Percentiles rank a stretch among this genome's conserved stretches.
phyloP scores from a whole-genome alignment of 2,797 vertebrate species.

The Helicolenus hilgendorfi region DNA sequence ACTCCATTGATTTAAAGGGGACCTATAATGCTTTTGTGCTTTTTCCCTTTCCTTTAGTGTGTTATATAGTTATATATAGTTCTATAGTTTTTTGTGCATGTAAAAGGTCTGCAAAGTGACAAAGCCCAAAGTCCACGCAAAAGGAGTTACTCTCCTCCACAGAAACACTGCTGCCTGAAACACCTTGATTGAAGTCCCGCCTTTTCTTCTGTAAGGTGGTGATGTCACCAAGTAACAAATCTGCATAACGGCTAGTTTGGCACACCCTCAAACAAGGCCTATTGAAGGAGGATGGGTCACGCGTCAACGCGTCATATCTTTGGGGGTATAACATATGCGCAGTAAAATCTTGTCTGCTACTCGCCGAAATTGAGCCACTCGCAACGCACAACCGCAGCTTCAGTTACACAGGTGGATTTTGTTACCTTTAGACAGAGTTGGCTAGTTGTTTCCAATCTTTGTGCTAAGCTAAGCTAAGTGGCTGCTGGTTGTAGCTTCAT shows the following conservation, averaged over 20 bases:
- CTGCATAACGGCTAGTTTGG: neutral
- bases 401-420: no score
- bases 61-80: neutral
- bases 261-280: neutral
- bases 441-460: neutral
- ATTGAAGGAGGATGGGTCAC: no score
- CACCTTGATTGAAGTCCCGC: neutral
- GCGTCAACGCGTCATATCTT: no score
- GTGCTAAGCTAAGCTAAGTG: neutral
- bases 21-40: neutral
- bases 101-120: neutral
- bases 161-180: neutral
- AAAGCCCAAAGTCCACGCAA: no score
- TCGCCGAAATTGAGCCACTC: no score
- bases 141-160: neutral
- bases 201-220: neutral
- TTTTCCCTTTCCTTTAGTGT: neutral
- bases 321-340: no score
- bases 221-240: neutral
- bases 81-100: neutral
- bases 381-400: no score
- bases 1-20: neutral
- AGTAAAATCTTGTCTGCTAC: no score
- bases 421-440: no score
- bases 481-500: neutral